Evolutionary conservation across 2,113 vertebrate species (phyloP), one percentile per base, ranked within the genome.

Genomic region (Vicugna pacos): DNA sequence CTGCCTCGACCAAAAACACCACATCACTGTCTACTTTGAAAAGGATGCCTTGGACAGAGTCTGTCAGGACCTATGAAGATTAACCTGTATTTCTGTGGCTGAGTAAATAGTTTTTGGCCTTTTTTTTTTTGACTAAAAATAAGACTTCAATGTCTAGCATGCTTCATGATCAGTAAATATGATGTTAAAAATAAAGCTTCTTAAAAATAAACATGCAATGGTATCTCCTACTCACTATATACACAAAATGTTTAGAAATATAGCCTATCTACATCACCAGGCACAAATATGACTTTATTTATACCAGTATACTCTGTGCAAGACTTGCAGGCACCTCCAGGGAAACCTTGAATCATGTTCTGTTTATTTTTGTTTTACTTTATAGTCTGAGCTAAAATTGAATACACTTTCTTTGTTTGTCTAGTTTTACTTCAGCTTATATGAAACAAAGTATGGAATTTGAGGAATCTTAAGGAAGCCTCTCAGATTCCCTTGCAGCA

Each of bases 341-440:
- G 56, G 76, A 96, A 97, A 77, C 50, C 72, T 90, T 96, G 96
- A 97, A 82, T 96, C 81, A 92, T 93, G 62, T 73, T 93, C 90
- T 94, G 76, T 91, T 97, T 97, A 97, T 94, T 95, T 96, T 95
- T 92, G 28, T 86, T 94, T 91, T 80, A 96, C 70, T 97, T 97
- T 97, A 80, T 90, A 95, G 89, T 92, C 87, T 69, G 82, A 60
- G 75, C 79, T 97, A 92, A 94, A 96, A 92, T 48, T 60, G 65
- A 89, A 86, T 75, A 86, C 2, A 12, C 58, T 83, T 94, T 90
- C 80, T 84, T 89, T 82, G 76, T 92, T 83, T 91, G 69, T 86
- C 85, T 77, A 42, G 79, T 77, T 92, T 94, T 77, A 46, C 69
- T 92, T 95, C 82, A 97, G 94, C 72, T 94, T 89, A 88, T 86